Conservation (phyloP, 2,113 vertebrate genomes). For the Lagenorhynchus albirostris region DNA sequence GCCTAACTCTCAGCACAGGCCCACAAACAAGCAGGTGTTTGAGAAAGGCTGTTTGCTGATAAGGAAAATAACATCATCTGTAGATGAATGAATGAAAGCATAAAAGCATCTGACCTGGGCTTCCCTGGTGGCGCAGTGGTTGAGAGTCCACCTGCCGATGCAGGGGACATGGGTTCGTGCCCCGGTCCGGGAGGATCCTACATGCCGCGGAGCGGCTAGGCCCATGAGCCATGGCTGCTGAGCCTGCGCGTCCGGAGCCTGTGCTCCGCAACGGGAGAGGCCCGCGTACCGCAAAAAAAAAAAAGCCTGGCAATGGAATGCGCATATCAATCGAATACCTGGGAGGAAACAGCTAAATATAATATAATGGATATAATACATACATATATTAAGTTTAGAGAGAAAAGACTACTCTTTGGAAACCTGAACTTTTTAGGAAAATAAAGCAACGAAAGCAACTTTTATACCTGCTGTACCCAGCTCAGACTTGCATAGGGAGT, state of each 20-base stretch:
- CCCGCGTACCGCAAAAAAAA: too few species aligned
- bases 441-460: background rate
- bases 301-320: slow-evolving; percentile 57
- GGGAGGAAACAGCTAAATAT: background rate
- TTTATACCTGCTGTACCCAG: background rate
- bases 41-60: background rate
- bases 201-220: fast-evolving
- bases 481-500: background rate
- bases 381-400: slow-evolving; percentile 74
- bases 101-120: background rate
- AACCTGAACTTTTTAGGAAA: background rate
- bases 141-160: too few species aligned
- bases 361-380: background rate
- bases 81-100: background rate
- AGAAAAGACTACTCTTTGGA: slow-evolving; percentile 28
- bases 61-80: background rate
- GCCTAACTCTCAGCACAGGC: background rate
- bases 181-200: too few species aligned
- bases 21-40: background rate
- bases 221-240: too few species aligned
- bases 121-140: too few species aligned
- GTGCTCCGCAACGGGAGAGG: too few species aligned
- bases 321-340: slow-evolving; percentile 75
- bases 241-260: too few species aligned
- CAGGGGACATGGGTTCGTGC: too few species aligned